Conservation (phyloP, 2,113 vertebrate genomes). For the Regulus satrapa region DNA sequence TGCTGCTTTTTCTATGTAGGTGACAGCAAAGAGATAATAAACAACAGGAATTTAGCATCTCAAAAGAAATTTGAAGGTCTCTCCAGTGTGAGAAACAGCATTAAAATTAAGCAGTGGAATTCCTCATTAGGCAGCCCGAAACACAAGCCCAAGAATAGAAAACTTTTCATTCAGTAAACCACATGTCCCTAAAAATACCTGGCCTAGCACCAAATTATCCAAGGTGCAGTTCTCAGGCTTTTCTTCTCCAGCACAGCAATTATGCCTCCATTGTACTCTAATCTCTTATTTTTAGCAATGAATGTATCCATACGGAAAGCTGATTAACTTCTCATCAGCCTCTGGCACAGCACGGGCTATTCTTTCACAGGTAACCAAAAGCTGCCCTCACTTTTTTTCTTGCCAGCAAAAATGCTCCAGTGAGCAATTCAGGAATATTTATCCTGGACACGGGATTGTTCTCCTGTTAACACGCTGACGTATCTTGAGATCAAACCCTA, state of each 20-base stretch:
- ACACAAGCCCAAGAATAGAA: neutral
- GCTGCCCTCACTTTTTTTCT: neutral
- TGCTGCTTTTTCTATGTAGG: neutral
- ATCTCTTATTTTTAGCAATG: neutral
- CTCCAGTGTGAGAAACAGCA: neutral
- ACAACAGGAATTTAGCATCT: neutral
- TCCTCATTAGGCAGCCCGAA: neutral
- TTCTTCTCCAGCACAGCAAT: neutral
- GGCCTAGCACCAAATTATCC: neutral
- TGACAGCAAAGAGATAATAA: neutral
- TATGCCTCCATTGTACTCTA: neutral
- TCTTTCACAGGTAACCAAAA: constrained; percentile 2
- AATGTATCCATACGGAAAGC: neutral
- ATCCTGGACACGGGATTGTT: neutral
- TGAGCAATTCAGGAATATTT: neutral
- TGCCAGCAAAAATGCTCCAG: neutral
- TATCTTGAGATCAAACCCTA: neutral
- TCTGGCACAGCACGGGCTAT: neutral
- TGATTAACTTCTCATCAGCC: constrained; percentile 6
- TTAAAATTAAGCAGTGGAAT: neutral
- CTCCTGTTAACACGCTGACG: neutral
- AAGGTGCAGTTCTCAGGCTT: neutral
- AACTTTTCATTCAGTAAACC: neutral
- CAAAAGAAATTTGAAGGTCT: neutral
- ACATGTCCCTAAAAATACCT: neutral